Conservation (phyloP, 2,113 vertebrate genomes). For the Oreamnos americanus region DNA sequence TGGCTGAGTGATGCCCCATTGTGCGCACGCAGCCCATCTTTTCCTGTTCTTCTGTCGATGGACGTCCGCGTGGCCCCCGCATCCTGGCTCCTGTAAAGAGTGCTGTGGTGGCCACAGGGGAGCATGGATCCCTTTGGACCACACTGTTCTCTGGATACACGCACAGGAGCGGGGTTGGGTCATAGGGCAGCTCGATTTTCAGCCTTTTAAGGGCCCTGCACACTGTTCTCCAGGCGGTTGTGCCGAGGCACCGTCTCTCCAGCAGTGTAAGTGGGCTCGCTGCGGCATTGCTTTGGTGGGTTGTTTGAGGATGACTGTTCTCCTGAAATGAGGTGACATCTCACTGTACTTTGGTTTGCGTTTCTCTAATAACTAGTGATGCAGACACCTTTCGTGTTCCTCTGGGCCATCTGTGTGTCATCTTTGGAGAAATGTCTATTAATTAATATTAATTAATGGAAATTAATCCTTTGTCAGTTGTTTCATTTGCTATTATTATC, state of each 20-base stretch:
- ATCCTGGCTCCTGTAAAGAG: neutral
- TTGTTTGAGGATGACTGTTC: neutral
- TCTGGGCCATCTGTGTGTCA: neutral
- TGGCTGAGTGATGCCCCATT: accelerated
- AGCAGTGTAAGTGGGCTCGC: accelerated
- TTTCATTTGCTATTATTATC: neutral
- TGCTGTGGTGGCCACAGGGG: neutral
- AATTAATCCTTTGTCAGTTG: neutral
- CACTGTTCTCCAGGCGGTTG: too few species aligned
- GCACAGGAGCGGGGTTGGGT: neutral
- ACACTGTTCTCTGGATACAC: neutral
- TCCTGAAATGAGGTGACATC: neutral
- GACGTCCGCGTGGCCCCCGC: too few species aligned
- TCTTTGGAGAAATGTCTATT: neutral
- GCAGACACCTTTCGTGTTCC: too few species aligned
- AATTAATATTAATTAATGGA: neutral
- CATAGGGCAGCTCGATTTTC: neutral
- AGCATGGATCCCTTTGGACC: accelerated
- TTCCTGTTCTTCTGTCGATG: too few species aligned
- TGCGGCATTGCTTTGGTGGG: accelerated
- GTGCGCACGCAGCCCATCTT: accelerated
- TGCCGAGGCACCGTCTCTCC: neutral
- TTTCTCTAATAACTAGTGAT: neutral
- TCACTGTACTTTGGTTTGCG: neutral
- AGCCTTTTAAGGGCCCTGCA: neutral